Conservation (phyloP, 2,797 vertebrate species). For the Notoglanidium macrostoma region DNA sequence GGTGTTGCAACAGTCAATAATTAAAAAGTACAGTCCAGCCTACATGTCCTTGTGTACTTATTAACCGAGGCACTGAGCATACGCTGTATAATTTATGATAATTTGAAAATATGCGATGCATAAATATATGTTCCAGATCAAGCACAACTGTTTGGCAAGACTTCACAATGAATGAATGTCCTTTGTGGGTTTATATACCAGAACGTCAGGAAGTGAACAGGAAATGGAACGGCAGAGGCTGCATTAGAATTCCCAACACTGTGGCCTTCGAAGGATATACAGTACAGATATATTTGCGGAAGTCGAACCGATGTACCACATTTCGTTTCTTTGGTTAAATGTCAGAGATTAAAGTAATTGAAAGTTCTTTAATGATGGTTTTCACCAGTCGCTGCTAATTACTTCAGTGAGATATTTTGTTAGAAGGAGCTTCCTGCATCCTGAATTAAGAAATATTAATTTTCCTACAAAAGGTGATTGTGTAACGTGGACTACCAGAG, state of each 20-base stretch:
- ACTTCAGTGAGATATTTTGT: not conserved
- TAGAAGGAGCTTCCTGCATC: not conserved
- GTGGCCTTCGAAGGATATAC: not conserved
- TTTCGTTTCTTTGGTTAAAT: constrained; percentile 1
- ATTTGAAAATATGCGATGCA: not conserved
- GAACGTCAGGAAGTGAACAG: not conserved
- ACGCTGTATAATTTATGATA: not conserved
- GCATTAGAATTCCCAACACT: not conserved
- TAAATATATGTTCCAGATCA: not conserved
- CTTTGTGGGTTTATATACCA: not conserved
- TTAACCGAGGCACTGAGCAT: not conserved
- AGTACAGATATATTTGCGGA: not conserved
- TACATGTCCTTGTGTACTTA: not conserved
- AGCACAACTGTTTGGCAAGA: not conserved
- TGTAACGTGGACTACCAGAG: constrained; percentile 4
- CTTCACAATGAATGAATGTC: not conserved
- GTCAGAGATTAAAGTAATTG: constrained; percentile 20
- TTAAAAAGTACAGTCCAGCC: not conserved
- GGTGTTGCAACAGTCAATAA: not conserved
- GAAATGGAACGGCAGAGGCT: too few species aligned
- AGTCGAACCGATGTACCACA: not conserved
- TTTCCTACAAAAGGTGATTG: not conserved
- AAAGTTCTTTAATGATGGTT: constrained; percentile 3
- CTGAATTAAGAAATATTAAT: not conserved
- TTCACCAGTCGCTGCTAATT: not conserved